These are phyloP conservation scores for Drosophila borborema DNA, from an alignment of 2,888 invertebrate genomes.

Conservation along the genomic window DNA sequence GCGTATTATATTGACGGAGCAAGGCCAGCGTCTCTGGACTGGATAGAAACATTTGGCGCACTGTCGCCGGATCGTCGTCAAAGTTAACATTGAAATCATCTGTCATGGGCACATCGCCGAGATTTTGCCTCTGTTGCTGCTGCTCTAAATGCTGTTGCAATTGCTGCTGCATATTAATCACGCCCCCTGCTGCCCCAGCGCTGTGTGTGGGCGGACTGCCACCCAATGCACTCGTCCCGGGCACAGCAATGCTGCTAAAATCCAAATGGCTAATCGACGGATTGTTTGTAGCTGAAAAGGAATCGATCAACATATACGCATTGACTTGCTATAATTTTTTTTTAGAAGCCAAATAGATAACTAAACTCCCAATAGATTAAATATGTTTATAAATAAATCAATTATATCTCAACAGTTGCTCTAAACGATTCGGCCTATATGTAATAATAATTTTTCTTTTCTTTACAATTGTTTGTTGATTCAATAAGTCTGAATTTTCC, in stretches of 20 bases:
- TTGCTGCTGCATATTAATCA: slow-evolving; percentile 16
- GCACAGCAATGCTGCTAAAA: slow-evolving; percentile 94
- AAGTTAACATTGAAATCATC: slow-evolving; percentile 85
- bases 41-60: slow-evolving; percentile 93
- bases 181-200: slow-evolving; percentile 13
- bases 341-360: no score
- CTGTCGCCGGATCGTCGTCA: slow-evolving; percentile 93
- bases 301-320: background rate
- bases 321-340: no score
- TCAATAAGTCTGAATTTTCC: background rate
- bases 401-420: background rate
- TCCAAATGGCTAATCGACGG: slow-evolving; percentile 87
- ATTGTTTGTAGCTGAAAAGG: slow-evolving; percentile 32
- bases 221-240: slow-evolving; percentile 83
- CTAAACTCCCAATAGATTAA: no score
- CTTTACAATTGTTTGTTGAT: background rate
- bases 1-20: slow-evolving; percentile 96
- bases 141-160: slow-evolving; percentile 34
- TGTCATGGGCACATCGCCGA: slow-evolving; percentile 65
- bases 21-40: slow-evolving; percentile 96
- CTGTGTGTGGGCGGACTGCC: slow-evolving; percentile 44
- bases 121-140: slow-evolving; percentile 17
- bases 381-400: no score
- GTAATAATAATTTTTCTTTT: background rate
- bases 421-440: background rate